These are phyloP conservation scores for Stichodactyla helianthus DNA, from an alignment of 64 coral and sea anemone genomes.

Conservation along the genomic window DNA sequence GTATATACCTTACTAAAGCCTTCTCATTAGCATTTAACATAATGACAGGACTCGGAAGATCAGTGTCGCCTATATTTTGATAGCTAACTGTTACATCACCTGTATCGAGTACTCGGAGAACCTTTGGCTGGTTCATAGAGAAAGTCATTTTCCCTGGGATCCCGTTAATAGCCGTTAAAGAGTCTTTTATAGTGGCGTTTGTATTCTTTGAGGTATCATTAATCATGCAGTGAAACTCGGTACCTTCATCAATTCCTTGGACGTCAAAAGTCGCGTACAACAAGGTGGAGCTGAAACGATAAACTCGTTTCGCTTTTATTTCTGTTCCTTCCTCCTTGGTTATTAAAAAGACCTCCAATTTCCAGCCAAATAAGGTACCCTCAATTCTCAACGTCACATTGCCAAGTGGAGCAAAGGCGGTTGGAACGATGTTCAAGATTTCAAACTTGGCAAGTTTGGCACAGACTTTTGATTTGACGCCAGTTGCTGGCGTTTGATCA, in stretches of 20 bases:
- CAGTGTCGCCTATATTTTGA: constrained; percentile 75
- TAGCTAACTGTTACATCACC: constrained; percentile 58
- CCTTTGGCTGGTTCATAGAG: constrained; percentile 30
- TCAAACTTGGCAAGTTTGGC: constrained; percentile 73
- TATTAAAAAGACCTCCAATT: constrained; percentile 49
- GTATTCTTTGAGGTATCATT: constrained; percentile 20
- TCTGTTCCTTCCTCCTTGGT: neutral
- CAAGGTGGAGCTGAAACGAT: constrained; percentile 70
- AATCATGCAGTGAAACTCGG: constrained; percentile 37
- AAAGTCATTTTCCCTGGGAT: constrained; percentile 55
- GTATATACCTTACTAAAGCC: constrained; percentile 30
- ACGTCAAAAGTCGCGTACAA: constrained; percentile 55
- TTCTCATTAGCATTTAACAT: constrained; percentile 25
- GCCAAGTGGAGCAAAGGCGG: constrained; percentile 43
- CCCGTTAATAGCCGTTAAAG: constrained; percentile 34
- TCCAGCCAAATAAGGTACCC: constrained; percentile 66
- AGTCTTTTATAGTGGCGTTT: constrained; percentile 14
- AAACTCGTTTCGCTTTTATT: constrained; percentile 44
- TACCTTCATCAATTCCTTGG: constrained; percentile 8
- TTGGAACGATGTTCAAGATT: constrained; percentile 56
- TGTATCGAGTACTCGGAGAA: constrained; percentile 18
- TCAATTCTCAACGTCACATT: constrained; percentile 61
- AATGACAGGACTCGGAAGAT: constrained; percentile 44
- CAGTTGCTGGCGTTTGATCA: neutral
- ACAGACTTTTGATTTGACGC: constrained; percentile 39